phyloP scores from a whole-genome alignment of 2,113 vertebrate genomes.

The Xiphophorus couchianus region DNA sequence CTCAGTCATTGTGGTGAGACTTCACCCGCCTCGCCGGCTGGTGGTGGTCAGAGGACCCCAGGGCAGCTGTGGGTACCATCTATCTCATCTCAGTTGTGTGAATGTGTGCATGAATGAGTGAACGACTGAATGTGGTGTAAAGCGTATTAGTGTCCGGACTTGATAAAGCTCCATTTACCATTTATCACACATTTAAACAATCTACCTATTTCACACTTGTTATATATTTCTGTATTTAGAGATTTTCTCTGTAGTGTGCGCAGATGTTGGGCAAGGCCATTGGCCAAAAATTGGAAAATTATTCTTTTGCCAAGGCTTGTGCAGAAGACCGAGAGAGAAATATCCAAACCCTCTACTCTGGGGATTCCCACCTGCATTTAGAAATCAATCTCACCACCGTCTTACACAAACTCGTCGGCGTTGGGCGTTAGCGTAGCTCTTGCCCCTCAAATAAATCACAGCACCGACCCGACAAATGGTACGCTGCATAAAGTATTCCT shows the following conservation, averaged over 20 bases:
- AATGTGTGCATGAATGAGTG: no score
- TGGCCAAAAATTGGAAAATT: background rate
- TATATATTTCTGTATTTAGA: background rate
- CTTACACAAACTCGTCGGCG: background rate
- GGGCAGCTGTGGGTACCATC: no score
- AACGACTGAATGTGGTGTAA: no score
- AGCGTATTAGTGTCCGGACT: no score
- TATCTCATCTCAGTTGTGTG: no score
- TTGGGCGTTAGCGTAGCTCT: constrained; percentile 7
- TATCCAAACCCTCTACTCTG: background rate
- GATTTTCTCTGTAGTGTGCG: background rate
- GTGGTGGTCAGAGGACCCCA: no score
- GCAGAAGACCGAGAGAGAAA: background rate
- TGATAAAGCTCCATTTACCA: no score
- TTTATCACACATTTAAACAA: no score
- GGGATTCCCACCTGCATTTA: constrained; percentile 1
- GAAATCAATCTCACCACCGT: background rate
- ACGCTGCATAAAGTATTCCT: constrained; percentile 61
- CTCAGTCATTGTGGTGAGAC: no score
- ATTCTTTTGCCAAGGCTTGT: background rate
- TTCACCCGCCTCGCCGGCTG: no score
- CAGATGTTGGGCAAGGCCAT: background rate
- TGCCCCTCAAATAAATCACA: background rate
- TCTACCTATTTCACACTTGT: no score
- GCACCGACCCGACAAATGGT: constrained; percentile 10